Conservation (phyloP, 2,797 vertebrate species). For the Lateolabrax maculatus region DNA sequence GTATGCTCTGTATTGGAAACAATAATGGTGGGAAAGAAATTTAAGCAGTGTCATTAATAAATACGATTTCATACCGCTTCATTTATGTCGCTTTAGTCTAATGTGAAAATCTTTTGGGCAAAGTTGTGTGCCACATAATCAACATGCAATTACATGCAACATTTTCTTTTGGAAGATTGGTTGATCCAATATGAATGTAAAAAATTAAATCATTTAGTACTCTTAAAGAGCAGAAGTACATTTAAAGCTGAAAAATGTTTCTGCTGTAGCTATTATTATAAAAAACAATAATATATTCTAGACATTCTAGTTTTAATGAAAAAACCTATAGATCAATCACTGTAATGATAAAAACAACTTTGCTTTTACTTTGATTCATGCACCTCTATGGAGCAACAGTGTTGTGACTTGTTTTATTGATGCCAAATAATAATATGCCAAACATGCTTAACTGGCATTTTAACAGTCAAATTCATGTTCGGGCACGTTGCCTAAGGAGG, state of each 20-base stretch:
- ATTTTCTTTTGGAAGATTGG: not conserved
- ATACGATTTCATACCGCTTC: not conserved
- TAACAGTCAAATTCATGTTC: constrained; percentile 47
- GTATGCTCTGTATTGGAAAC: constrained; percentile 87
- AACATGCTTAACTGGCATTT: constrained; percentile 55
- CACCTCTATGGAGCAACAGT: not conserved
- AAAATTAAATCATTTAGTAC: rapidly evolving
- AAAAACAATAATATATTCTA: too few relatives aligned
- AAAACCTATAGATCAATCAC: not conserved
- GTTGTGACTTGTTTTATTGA: constrained; percentile 44
- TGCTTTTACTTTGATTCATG: not conserved
- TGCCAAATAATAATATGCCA: constrained; percentile 1
- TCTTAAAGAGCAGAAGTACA: not conserved
- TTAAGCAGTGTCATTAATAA: not conserved
- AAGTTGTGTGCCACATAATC: too few relatives aligned
- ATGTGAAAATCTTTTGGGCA: not conserved
- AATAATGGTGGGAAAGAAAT: constrained; percentile 16
- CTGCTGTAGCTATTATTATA: too few relatives aligned
- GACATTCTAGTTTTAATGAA: not conserved
- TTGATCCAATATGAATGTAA: not conserved
- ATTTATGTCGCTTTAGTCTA: not conserved
- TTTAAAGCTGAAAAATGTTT: not conserved
- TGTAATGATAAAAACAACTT: not conserved
- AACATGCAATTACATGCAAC: not conserved
- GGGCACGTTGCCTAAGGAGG: constrained; percentile 36